Conservation (phyloP, 2,797 vertebrate genomes). For the Molothrus ater region DNA sequence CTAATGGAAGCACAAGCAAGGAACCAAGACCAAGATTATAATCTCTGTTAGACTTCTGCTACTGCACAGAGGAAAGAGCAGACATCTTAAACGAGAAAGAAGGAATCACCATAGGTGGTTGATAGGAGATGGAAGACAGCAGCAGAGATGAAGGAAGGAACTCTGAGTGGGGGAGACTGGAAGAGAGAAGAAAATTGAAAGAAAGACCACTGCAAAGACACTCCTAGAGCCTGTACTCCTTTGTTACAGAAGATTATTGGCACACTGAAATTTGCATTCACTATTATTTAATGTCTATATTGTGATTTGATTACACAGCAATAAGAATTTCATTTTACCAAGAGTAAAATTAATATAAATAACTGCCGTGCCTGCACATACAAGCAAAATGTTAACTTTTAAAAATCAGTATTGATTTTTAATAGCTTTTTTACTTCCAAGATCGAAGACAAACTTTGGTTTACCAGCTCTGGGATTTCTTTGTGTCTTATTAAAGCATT, state of each 20-base stretch:
- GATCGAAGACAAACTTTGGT: background rate
- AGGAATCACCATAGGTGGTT: background rate
- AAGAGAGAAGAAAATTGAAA: background rate
- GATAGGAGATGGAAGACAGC: background rate
- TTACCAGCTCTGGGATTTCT: background rate
- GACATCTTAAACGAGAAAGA: background rate
- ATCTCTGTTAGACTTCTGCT: background rate
- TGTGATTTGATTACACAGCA: background rate
- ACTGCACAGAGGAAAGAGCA: background rate
- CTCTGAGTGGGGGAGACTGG: background rate
- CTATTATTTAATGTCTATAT: background rate
- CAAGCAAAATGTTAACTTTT: background rate
- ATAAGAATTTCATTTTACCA: background rate
- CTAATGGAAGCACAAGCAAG: background rate
- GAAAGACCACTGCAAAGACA: background rate
- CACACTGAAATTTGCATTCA: background rate
- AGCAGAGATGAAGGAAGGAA: background rate
- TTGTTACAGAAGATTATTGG: background rate
- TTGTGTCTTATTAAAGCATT: conserved; percentile 2
- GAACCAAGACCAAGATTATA: background rate
- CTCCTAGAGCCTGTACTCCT: background rate
- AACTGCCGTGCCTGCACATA: background rate
- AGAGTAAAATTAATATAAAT: background rate
- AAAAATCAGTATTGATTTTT: background rate
- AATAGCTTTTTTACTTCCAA: background rate